Conservation (phyloP, 2,797 vertebrate genomes). For the Gymnodraco acuticeps region DNA sequence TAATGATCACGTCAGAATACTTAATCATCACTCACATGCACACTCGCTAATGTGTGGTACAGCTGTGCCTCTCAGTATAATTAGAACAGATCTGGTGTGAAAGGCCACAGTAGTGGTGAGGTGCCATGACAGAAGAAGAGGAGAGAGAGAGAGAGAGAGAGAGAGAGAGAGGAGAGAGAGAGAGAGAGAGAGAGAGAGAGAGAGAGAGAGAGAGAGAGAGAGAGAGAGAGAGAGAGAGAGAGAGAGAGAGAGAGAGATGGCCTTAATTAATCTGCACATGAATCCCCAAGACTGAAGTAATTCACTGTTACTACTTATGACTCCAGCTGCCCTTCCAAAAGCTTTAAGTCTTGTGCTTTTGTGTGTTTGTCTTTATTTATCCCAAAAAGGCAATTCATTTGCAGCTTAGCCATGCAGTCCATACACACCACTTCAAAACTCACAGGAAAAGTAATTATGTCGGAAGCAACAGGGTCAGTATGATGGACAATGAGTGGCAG, state of each 20-base stretch:
- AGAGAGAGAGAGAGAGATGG: neutral
- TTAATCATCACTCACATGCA: conserved; percentile 29
- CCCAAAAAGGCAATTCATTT: no score
- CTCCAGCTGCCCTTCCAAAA: no score
- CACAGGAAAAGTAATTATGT: neutral
- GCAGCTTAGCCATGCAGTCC: no score
- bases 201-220: neutral
- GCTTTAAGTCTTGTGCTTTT: no score
- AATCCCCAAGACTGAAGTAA: no score
- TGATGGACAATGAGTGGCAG: neutral
- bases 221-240: neutral
- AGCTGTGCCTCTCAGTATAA: conserved; percentile 46
- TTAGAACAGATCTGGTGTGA: conserved; percentile 46
- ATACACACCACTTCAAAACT: no score
- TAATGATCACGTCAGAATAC: conserved; percentile 50
- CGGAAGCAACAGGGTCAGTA: neutral
- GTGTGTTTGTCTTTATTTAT: no score
- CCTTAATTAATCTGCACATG: no score
- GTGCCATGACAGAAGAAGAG: conserved; percentile 42
- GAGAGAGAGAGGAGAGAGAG: conserved; percentile 10
- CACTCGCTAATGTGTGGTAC: conserved; percentile 24
- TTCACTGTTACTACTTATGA: no score
- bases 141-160: conserved; percentile 18
- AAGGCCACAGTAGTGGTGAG: conserved; percentile 27
- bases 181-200: neutral